Conservation (phyloP, 1,140 invertebrate genomes). For the Habropoda laboriosa region DNA sequence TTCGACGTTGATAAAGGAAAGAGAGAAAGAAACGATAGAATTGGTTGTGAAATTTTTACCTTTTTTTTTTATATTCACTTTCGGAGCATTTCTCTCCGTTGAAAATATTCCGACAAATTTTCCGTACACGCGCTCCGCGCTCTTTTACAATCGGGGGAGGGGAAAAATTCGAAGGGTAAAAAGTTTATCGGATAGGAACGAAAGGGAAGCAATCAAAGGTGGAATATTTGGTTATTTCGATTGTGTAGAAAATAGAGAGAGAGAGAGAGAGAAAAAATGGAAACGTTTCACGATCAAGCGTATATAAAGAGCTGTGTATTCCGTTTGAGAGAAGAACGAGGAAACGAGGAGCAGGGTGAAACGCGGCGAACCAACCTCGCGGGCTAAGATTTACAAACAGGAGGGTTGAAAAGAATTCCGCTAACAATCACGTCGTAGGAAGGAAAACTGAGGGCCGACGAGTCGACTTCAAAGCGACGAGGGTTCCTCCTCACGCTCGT, state of each 20-base stretch:
- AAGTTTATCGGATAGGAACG: no score
- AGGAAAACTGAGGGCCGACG: slow-evolving; percentile 17
- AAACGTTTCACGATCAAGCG: not conserved
- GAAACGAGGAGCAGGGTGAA: not conserved
- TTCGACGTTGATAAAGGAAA: not conserved
- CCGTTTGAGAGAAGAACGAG: not conserved
- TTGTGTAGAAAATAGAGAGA: not conserved
- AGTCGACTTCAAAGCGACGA: slow-evolving; percentile 17
- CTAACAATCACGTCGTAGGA: slow-evolving; percentile 20
- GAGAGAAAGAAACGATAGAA: no score
- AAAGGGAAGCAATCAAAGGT: not conserved
- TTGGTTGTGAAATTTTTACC: no score
- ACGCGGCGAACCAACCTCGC: not conserved
- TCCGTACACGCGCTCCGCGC: no score
- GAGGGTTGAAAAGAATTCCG: slow-evolving; percentile 34
- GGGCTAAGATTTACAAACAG: slow-evolving; percentile 18
- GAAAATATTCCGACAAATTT: no score
- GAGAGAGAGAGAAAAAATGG: no score
- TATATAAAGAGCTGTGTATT: not conserved
- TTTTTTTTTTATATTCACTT: no score
- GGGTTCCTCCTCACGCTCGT: not conserved
- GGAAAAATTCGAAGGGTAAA: no score
- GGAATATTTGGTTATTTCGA: not conserved
- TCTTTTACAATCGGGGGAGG: no score
- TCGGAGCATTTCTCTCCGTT: no score